Conservation (phyloP, 1,140 invertebrate species). For the Papilio polyxenes region DNA sequence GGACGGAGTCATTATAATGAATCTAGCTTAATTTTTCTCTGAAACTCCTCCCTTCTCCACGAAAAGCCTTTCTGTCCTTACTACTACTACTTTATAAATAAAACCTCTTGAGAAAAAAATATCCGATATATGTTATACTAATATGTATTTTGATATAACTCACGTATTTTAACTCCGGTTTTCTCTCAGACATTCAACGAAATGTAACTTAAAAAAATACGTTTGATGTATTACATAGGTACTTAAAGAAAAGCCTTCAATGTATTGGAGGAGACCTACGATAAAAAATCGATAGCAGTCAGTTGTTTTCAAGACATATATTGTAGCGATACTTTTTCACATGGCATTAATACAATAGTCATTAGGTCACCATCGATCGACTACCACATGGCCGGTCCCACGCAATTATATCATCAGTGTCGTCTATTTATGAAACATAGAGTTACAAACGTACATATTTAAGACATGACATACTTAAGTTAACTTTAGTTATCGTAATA, state of each 20-base stretch:
- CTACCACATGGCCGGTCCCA: constrained; percentile 16
- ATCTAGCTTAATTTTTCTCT: too few relatives aligned
- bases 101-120: too few relatives aligned
- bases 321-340: constrained; percentile 15
- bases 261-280: background rate
- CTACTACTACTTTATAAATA: too few relatives aligned
- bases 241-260: constrained; percentile 3
- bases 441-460: background rate
- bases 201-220: background rate
- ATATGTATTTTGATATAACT: too few relatives aligned
- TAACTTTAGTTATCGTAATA: background rate
- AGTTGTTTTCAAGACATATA: constrained; percentile 15
- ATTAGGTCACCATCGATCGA: constrained; percentile 18
- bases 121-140: too few relatives aligned
- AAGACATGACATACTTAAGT: background rate
- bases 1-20: too few relatives aligned
- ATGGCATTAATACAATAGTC: constrained; percentile 39
- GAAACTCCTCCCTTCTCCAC: too few relatives aligned
- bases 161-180: background rate
- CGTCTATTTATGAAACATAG: background rate
- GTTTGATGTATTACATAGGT: background rate
- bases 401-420: constrained; percentile 1
- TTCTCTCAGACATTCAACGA: background rate
- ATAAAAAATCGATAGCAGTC: constrained; percentile 22
- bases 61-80: too few relatives aligned